Base-by-base conservation (phyloP, 1,140 invertebrate species). In the Magallana ariakensis region DNA sequence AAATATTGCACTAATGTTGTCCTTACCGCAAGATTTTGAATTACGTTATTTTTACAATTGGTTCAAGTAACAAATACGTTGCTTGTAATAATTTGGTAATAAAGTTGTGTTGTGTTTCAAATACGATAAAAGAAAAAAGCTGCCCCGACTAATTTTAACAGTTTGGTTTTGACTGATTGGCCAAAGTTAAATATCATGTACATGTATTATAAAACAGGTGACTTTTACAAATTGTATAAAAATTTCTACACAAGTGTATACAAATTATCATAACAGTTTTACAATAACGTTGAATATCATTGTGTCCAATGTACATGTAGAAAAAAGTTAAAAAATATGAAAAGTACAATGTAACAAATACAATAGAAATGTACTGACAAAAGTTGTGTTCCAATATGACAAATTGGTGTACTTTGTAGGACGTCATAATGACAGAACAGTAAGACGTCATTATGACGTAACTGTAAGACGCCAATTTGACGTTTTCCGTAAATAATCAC, bases 191-290 rank as follows among this genome's bases (percentile, higher is more conserved):
- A 33, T 33, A 33, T 33, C 33, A 33, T 33, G 33, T 33, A 33
- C 33, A 33, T 33, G 4, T 33, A 33, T 33, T 33, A 62, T 7
- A 19, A n/a, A n/a, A 4, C 11, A 6, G 16, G 4, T 16, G n/a
- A 60, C n/a, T 60, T 60, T 16, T 60, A n/a, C 13, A 16, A n/a
- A 13, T 11, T 60, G 58, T n/a, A 60, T 60, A 60, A 60, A 1
- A n/a, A n/a, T 60, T 60, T 60, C 58, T 60, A n/a, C 13, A 60
- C n/a, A n/a, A 60, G 58, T 60, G 58, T 60, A 16, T 60, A 60
- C n/a, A 16, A 60, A 16, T 13, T n/a, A 60, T 60, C 5, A 60
- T 60, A 60, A 60, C n/a, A 60, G 4, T 13, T 13, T n/a, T 16
- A 60, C 13, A 16, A 60, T 6, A 60, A 60, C 58, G 13, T 6